A percentile compares a stretch with the other conserved stretches of the same genome.
Evolutionary conservation across 2,113 vertebrate genomes (phyloP).

Genomic region (Helogale parvula): DNA sequence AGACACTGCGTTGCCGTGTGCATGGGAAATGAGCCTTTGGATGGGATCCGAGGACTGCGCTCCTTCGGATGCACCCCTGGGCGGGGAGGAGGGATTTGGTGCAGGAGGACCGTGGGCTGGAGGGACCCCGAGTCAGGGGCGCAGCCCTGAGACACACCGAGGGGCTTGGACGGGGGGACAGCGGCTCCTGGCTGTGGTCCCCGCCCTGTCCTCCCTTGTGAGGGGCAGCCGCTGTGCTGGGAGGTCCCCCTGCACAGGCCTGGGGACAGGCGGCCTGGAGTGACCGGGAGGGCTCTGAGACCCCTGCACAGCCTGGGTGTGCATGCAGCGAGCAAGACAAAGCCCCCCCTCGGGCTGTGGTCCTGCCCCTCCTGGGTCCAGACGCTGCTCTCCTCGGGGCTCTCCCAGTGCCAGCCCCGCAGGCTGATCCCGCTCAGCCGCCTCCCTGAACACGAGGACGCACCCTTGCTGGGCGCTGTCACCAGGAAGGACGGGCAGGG

Average conservation of each 20-base stretch:
- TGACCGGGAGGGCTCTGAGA: neutral
- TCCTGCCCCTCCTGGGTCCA: too few relatives aligned
- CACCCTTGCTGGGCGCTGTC: rapidly evolving
- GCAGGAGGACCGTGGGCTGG: rapidly evolving
- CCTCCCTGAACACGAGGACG: rapidly evolving
- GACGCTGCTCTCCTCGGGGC: neutral
- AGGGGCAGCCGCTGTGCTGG: rapidly evolving
- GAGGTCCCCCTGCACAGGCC: neutral
- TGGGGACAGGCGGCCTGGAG: too few relatives aligned
- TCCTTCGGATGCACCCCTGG: rapidly evolving
- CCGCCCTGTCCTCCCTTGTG: rapidly evolving
- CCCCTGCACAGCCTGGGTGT: rapidly evolving
- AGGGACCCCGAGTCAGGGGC: rapidly evolving
- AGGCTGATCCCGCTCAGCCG: rapidly evolving
- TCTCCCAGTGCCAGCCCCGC: too few relatives aligned
- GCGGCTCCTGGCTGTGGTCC: rapidly evolving
- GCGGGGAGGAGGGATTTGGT: rapidly evolving
- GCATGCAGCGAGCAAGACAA: neutral
- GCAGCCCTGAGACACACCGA: neutral
- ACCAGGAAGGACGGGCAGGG: neutral
- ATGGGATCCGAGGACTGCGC: rapidly evolving
- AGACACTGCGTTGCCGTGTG: too few relatives aligned
- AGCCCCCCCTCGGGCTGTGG: rapidly evolving
- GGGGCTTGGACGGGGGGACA: too few relatives aligned
- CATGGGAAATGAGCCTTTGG: neutral